Evolutionary conservation across 2,888 invertebrate species (phyloP).

Genomic region (Dynastes hyllus): DNA sequence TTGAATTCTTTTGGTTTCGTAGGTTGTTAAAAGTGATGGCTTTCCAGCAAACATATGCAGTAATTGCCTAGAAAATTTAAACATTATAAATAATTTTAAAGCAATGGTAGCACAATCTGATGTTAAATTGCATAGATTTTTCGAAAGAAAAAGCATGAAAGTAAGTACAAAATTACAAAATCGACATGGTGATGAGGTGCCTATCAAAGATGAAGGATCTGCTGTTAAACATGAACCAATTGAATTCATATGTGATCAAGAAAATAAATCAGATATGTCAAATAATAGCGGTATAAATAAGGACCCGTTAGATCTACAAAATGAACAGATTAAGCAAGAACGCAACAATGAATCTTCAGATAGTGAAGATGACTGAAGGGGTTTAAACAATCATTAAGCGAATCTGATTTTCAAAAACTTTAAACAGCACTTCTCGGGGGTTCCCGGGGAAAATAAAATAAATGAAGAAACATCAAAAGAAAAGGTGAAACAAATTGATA

Average conservation of each 20-base stretch:
- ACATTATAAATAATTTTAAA: background rate
- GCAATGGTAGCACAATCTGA: conserved; percentile 16
- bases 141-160: background rate
- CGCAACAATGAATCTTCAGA: background rate
- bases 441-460: too few species aligned
- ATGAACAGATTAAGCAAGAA: background rate
- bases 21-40: conserved; percentile 9
- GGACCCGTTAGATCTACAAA: background rate
- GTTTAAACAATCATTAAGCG: too few species aligned
- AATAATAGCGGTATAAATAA: background rate
- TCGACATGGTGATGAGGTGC: background rate
- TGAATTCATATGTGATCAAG: background rate
- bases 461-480: background rate
- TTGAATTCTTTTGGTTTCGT: background rate
- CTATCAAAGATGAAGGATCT: background rate
- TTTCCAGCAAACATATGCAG: conserved; percentile 19
- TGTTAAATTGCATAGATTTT: conserved; percentile 10
- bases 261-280: background rate
- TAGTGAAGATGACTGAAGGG: too few species aligned
- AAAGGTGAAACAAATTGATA: background rate
- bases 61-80: conserved; percentile 8
- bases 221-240: conserved; percentile 7
- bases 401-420: too few species aligned
- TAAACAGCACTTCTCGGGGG: too few species aligned
- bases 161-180: background rate